Evolutionary conservation across 2,888 invertebrate genomes (phyloP), one percentile per base, ranked within the genome.

Genomic region (Chaetogeoica ovagalla): DNA sequence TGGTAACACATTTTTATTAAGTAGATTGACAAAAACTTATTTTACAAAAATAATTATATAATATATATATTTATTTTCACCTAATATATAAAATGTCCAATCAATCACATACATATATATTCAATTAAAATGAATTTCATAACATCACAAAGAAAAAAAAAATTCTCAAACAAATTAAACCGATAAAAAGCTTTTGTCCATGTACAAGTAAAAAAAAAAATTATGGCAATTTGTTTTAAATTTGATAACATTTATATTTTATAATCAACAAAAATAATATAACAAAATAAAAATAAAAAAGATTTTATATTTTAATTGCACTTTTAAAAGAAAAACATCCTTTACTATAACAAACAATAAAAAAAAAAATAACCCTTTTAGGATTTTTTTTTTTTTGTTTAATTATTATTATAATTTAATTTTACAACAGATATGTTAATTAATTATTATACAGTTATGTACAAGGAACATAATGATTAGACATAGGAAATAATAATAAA

Each of bases 1-100:
- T 79, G 79, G 79, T 79, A 79, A 79, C 79, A 79, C 79, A 71
- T 63, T 79, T 30, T 71, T 77, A 63, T 79, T 79, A 79, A 79
- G 79, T 79, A 79, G 79, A 48, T 13, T 3, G 48, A 79, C 79
- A 79, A 79, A 79, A 79, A 79, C 79, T 79, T 65, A 71, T 57
- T 79, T 77, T 71, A 79, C 57, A 79, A 79, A 79, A 79, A 79
- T 71, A 79, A 71, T 71, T 71, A 65, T 71, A 79, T 48, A 48
- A 48, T 48, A 48, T 48, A 48, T 48, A 11, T 48, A 48, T 48
- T 48, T 57, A 62, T 70, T 70, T 65, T 79, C 70, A 43, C 43
- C 57, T 23, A 63, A 71, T 79, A 79, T 79, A 79, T 71, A 79
- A 79, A 79, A 79, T 79, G 79, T 79, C 57, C 23, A 79, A 79